Conservation (phyloP, 2,888 invertebrate genomes). For the Hemithea aestivaria region DNA sequence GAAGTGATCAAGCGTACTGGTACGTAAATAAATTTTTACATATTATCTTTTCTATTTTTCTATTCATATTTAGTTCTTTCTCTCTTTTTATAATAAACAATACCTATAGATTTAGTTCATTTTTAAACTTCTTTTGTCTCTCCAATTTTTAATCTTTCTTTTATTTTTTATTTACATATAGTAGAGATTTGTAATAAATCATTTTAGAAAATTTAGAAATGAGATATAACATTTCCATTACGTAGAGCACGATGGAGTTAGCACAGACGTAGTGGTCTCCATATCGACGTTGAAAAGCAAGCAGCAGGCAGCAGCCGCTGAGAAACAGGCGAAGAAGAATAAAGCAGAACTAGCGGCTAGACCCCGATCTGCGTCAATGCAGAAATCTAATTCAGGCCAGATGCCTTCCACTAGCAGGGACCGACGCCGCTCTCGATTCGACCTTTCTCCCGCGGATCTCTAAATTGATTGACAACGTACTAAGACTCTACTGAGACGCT, state of each 20-base stretch:
- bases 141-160: not conserved
- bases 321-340: constrained; percentile 70
- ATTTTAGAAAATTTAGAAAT: too few relatives aligned
- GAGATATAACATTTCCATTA: too few relatives aligned
- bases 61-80: too few relatives aligned
- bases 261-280: constrained; percentile 63
- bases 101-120: too few relatives aligned
- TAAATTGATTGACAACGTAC: constrained; percentile 33
- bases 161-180: constrained; percentile 10
- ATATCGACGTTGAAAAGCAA: constrained; percentile 71
- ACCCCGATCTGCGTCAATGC: constrained; percentile 64
- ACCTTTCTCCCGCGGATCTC: constrained; percentile 64
- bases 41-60: not conserved
- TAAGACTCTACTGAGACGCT: constrained; percentile 20
- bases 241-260: constrained; percentile 62
- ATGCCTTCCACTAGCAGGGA: constrained; percentile 53
- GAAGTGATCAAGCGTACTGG: constrained; percentile 73
- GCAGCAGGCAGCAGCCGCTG: constrained; percentile 66
- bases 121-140: too few relatives aligned
- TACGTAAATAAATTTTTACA: constrained; percentile 26
- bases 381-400: constrained; percentile 67
- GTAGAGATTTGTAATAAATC: too few relatives aligned
- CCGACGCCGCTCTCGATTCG: constrained; percentile 64
- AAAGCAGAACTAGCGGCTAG: constrained; percentile 60
- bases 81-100: too few relatives aligned